Evolutionary conservation across 2,113 vertebrate species (phyloP), one percentile per base, ranked within the genome.

Genomic region (Orientallactaga bullata): DNA sequence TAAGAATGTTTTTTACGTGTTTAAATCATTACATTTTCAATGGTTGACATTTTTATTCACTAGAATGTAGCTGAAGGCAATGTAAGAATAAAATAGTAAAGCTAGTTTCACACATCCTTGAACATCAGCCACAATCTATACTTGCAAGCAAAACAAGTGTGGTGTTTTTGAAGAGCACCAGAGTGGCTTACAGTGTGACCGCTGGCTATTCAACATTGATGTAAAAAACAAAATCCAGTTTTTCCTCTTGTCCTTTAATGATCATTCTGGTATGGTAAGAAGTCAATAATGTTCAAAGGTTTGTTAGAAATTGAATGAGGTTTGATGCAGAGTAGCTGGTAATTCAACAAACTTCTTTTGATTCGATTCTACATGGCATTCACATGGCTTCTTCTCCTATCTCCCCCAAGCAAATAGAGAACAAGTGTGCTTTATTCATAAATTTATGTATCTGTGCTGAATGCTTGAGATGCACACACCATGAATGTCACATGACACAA

Each of bases 381-480:
- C 89, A 95, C 65, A 35, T 83, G 93, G 30, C n/a, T 95, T 89
- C 88, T 91, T 58, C 11, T 47, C 80, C 47, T 24, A 63, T 26
- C 42, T 83, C 84, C 61, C 76, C 15, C 55, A 82, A 93, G 86
- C 55, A 89, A 95, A 93, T 28, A 39, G 26, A 94, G 84, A 95
- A 96, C 76, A 95, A 94, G 20, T 77, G 35, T 93, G 55, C 30
- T 60, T 94, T 89, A 87, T 96, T 95, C 84, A 89, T 84, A 78
- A 81, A 63, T 91, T n/a, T 82, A 23, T 66, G 3, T 74, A 71
- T 80, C 66, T 20, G 18, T 89, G 23, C 30, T 73, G 42, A 96
- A 68, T 80, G 61, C 66, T 63, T 83, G 66, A 89, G 35, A 91
- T 76, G 18, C 30, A 93, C 55, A 83, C 11, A 80, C 71, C 61